Percentiles rank a stretch among this genome's conserved stretches.
Evolutionary conservation across 2,888 invertebrate genomes (phyloP).

Genomic region (Cryptus armator): DNA sequence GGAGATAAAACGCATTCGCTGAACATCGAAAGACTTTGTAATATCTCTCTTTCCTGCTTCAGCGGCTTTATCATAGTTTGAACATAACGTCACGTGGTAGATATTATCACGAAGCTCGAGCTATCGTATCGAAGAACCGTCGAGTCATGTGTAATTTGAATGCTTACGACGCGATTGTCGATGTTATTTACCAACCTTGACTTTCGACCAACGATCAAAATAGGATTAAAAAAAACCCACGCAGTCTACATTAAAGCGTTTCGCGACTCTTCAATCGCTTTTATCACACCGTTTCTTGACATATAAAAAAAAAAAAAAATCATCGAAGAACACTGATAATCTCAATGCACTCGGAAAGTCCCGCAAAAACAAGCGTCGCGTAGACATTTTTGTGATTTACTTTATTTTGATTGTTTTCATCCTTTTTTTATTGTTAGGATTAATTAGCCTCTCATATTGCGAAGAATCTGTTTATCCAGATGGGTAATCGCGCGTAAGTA

Average conservation of each 20-base stretch:
- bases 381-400: conserved; percentile 57
- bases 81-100: conserved; percentile 43
- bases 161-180: conserved; percentile 55
- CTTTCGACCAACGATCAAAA: conserved; percentile 69
- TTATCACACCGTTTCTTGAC: neutral
- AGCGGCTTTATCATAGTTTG: conserved; percentile 40
- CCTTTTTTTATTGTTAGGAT: neutral
- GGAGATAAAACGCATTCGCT: conserved; percentile 17
- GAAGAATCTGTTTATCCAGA: conserved; percentile 20
- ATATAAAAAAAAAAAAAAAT: neutral
- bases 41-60: conserved; percentile 7
- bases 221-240: conserved; percentile 32
- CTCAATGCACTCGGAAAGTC: neutral
- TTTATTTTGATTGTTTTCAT: conserved; percentile 60
- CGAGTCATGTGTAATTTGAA: conserved; percentile 73
- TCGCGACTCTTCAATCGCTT: neutral
- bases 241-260: neutral
- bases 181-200: conserved; percentile 71
- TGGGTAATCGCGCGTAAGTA: conserved; percentile 10
- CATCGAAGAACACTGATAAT: neutral
- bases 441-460: neutral
- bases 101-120: conserved; percentile 40
- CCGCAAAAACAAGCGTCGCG: conserved; percentile 54
- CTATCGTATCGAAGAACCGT: conserved; percentile 66
- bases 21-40: conserved; percentile 14